These are phyloP conservation scores for Simalia tracyae DNA, from an alignment of 2,797 vertebrate genomes.

Conservation along the genomic window DNA sequence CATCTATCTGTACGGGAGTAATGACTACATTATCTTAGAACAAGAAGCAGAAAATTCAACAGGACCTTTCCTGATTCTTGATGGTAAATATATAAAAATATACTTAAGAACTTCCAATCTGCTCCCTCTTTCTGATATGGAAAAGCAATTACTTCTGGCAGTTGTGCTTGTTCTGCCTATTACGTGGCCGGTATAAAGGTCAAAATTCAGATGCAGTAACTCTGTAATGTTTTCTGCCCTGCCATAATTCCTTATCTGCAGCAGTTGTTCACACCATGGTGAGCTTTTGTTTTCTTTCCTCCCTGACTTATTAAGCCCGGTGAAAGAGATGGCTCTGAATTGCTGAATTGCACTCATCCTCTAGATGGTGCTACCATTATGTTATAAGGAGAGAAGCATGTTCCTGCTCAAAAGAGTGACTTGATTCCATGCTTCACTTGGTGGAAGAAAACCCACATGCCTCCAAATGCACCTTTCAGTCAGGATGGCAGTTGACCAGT, in stretches of 20 bases:
- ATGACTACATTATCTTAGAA: too few relatives aligned
- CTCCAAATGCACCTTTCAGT: slow-evolving; percentile 16
- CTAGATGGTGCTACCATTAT: slow-evolving; percentile 75
- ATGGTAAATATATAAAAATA: too few relatives aligned
- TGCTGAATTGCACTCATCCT: slow-evolving; percentile 47
- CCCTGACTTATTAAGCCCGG: background rate
- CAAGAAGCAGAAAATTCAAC: too few relatives aligned
- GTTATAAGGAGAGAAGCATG: background rate
- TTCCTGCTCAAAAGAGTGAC: background rate
- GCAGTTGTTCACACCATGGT: background rate
- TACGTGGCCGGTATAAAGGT: background rate
- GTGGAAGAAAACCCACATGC: slow-evolving; percentile 41
- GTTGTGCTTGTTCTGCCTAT: too few relatives aligned
- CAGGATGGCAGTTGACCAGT: slow-evolving; percentile 25
- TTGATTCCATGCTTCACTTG: slow-evolving; percentile 44
- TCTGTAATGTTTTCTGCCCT: background rate
- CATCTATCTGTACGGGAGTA: too few relatives aligned
- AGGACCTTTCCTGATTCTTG: too few relatives aligned
- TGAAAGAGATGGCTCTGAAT: slow-evolving; percentile 24
- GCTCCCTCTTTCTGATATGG: too few relatives aligned
- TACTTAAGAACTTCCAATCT: too few relatives aligned
- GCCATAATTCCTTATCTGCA: background rate
- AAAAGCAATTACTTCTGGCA: too few relatives aligned
- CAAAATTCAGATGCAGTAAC: background rate
- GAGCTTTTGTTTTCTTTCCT: background rate